A percentile compares a stretch with the other conserved stretches of the same genome.
phyloP scores from a whole-genome alignment of 1,140 invertebrate genomes.

The Nasonia longicornis region DNA sequence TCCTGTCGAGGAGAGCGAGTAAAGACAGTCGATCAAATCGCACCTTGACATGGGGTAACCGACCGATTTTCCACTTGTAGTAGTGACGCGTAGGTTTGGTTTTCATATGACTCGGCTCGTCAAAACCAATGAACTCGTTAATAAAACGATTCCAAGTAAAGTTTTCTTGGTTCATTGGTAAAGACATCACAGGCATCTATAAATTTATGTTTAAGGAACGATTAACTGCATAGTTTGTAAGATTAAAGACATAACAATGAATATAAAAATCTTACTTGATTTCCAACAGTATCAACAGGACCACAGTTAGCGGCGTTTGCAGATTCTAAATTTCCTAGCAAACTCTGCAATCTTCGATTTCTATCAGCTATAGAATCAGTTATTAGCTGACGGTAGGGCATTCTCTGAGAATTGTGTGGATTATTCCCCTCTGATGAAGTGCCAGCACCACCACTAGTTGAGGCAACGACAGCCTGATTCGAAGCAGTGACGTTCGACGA shows the following conservation, averaged over 20 bases:
- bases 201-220: too few relatives aligned
- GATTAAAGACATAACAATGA: not conserved
- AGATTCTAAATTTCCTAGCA: constrained; percentile 57
- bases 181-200: constrained; percentile 54
- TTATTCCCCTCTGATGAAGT: too few relatives aligned
- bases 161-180: constrained; percentile 57
- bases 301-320: constrained; percentile 35
- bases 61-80: constrained; percentile 86
- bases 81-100: constrained; percentile 79
- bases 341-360: constrained; percentile 56
- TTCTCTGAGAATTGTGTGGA: constrained; percentile 15
- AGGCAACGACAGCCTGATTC: constrained; percentile 50
- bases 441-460: constrained; percentile 30
- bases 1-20: constrained; percentile 92
- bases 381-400: constrained; percentile 25
- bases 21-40: constrained; percentile 93
- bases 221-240: not conserved
- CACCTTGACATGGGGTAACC: constrained; percentile 79
- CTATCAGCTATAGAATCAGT: constrained; percentile 53
- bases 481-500: constrained; percentile 51
- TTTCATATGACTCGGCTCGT: constrained; percentile 57
- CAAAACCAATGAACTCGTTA: constrained; percentile 59
- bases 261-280: constrained; percentile 29
- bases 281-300: constrained; percentile 12
- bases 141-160: constrained; percentile 64